Base-by-base conservation (phyloP, 2,888 invertebrate species). In the Tiphia femorata region DNA sequence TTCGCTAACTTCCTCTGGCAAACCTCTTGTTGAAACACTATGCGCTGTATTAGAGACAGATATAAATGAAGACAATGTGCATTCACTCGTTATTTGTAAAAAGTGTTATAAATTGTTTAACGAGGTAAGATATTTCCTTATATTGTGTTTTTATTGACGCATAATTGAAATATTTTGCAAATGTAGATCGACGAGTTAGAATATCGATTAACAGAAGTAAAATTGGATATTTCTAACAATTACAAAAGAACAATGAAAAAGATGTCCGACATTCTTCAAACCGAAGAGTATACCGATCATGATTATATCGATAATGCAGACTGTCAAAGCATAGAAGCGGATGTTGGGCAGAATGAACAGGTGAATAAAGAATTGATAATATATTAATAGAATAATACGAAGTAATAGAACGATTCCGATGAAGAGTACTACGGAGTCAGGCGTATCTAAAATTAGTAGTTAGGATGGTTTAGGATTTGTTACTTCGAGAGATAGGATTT, bases 61-160 rank as follows among this genome's bases (percentile, higher is more conserved):
- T 1, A 69, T 91, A 0, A 82, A 80, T 5, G 85, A 87, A 65
- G 85, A 86, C 1, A 82, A 78, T 30, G 86, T 86, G 0, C 89
- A 89, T 57, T 86, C 88, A 0, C 84, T 84, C 42, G 79, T 88
- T 14, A 76, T 92, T 2, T 93, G 92, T 78, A 89, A 88, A 75
- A 91, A 90, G 69, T 93, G 92, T 77, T 88, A 86, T 65, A 88
- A 88, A 73, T 74, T 87, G 5, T 86, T 90, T 43, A 84, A 87
- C 16, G 91, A 92, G 81, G 83, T 84, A 54, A 49, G 16, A 19
- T n/a, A 29, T 2, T 30, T 14, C 14, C 10, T 10, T 10, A 5
- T 30, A 5, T 4, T 10, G 20, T 14, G 10, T 8, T 2, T 7
- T 6, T 40, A 30, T 1, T 21, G 12, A 17, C 30, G 27, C 14